Evolutionary conservation across 2,113 vertebrate genomes (phyloP), one percentile per base, ranked within the genome.

Genomic region (Sceloporus undulatus): DNA sequence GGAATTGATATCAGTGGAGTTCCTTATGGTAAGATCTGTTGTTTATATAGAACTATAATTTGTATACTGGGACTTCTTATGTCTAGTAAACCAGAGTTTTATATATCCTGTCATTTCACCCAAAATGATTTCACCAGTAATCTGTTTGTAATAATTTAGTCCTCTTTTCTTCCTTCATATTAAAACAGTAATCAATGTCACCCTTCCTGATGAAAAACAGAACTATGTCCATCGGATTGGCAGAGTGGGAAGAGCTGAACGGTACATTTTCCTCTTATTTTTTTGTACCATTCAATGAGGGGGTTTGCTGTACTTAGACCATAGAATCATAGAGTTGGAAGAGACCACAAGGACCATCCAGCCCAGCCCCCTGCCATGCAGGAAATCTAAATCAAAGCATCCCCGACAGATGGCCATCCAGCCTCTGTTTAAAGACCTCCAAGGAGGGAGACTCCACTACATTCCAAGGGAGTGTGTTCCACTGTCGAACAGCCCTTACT

Each of bases 221-320:
- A 99, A 99, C 94, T 99, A 99, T 0, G 99, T 99, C 48, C 99
- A 99, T 95, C 97, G 99, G 8, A 99, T 99, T 2, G 99, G 99
- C 86, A 97, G 99, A 96, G 99, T 99, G 1, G 99, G 99, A 82
- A 96, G 99, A 96, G 99, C 99, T 14, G 99, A 99, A 94, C 98
- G 98, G 99, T 99, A 93, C 0, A 25, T 5, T n/a, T 0, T 52
- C 0, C 18, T 21, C 29, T 80, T 62, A n/a, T 11, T 68, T 71
- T 27, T 19, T 75, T 75, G 13, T 14, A 4, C 0, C 84, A 1
- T 7, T 4, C 48, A 40, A 5, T 78, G 2, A 78, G 9, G 34
- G 27, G 10, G 27, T 68, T 70, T 42, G 6, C 2, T 48, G 1
- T 29, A 42, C 48, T 83, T 38, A 27, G n/a, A 68, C 11, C n/a